Conservation (phyloP, 2,113 vertebrate genomes). For the Haemorhous mexicanus region DNA sequence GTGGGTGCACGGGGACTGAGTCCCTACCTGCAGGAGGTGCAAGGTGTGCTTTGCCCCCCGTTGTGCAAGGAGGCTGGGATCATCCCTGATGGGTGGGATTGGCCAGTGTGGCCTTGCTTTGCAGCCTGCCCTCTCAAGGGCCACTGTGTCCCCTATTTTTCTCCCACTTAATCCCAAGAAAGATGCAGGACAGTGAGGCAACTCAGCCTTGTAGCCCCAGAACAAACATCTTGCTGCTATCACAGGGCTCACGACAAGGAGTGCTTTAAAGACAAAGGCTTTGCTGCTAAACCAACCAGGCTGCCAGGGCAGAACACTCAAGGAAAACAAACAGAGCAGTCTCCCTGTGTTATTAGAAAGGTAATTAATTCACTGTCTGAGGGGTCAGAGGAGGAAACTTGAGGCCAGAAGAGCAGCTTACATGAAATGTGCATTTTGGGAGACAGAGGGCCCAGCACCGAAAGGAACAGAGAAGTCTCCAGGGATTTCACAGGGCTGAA, state of each 20-base stretch:
- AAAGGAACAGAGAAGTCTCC: neutral
- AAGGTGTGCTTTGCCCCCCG: neutral
- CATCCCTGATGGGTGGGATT: neutral
- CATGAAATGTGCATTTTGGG: rapidly evolving
- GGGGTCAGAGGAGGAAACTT: neutral
- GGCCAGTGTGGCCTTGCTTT: neutral
- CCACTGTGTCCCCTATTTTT: neutral
- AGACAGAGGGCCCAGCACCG: neutral
- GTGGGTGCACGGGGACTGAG: rapidly evolving
- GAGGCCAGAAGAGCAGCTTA: neutral
- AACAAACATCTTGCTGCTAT: neutral
- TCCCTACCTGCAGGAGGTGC: rapidly evolving
- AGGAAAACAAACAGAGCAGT: neutral
- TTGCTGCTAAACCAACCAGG: neutral
- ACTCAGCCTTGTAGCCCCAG: neutral
- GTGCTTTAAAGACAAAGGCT: neutral
- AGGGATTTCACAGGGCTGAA: neutral
- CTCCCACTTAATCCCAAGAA: neutral
- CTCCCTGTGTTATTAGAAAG: neutral
- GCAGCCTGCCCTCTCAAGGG: neutral
- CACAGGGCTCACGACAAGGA: neutral
- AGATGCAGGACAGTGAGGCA: neutral
- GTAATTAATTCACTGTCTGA: neutral
- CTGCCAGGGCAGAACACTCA: neutral
- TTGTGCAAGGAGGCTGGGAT: neutral